Evolutionary conservation across 2,888 invertebrate genomes (phyloP).

Genomic region (Lordiphosa andalusiaca): DNA sequence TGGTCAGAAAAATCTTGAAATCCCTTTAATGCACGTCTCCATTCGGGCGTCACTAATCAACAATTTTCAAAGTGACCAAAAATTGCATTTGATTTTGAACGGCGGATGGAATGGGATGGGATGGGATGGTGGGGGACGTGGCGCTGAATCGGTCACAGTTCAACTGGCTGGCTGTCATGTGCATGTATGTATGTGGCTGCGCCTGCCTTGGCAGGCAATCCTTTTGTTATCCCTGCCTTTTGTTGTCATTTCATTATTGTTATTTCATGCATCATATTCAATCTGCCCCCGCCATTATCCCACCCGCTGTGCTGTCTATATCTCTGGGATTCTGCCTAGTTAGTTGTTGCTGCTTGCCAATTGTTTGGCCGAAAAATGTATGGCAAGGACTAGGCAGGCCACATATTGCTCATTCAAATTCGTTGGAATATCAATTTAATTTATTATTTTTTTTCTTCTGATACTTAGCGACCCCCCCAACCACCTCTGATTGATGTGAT

Average conservation of each 20-base stretch:
- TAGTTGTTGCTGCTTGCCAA: conserved; percentile 44
- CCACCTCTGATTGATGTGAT: conserved; percentile 46
- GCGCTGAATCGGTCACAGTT: conserved; percentile 26
- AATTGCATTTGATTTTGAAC: conserved; percentile 63
- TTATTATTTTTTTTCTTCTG: conserved; percentile 59
- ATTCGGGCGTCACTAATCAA: conserved; percentile 69
- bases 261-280: conserved; percentile 73
- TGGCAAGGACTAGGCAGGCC: conserved; percentile 7
- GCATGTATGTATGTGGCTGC: conserved; percentile 4
- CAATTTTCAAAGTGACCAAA: conserved; percentile 73
- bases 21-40: conserved; percentile 49
- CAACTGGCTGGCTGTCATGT: conserved; percentile 42
- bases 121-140: not conserved
- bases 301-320: not conserved
- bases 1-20: conserved; percentile 30
- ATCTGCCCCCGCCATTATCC: conserved; percentile 16
- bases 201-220: conserved; percentile 29
- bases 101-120: too few species aligned
- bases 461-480: not conserved
- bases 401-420: conserved; percentile 54
- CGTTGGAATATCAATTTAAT: conserved; percentile 64
- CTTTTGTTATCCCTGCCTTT: conserved; percentile 70
- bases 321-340: conserved; percentile 3
- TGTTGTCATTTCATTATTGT: conserved; percentile 74
- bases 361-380: conserved; percentile 64